Evolutionary conservation across 1,140 invertebrate species (phyloP).

Genomic region (Drosophila triauraria): DNA sequence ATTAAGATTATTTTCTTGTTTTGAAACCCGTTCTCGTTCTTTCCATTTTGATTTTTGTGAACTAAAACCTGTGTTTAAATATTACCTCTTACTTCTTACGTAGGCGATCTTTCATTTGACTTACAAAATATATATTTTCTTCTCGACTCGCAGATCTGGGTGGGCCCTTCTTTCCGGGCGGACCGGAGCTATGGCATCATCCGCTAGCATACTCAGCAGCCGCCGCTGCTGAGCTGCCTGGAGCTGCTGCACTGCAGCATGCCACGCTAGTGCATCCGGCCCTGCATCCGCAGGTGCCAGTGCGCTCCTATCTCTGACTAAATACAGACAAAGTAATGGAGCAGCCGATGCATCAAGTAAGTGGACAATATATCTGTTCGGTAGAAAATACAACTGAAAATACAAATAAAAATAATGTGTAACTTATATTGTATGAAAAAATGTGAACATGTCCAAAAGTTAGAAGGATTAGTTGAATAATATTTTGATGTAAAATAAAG

Average conservation of each 20-base stretch:
- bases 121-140: constrained; percentile 28
- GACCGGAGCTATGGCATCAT: constrained; percentile 97
- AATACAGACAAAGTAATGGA: constrained; percentile 92
- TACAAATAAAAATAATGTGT: too few species aligned
- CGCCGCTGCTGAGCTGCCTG: constrained; percentile 92
- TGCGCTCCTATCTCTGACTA: constrained; percentile 98
- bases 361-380: constrained; percentile 30
- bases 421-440: too few species aligned
- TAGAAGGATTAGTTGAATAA: too few species aligned
- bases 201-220: constrained; percentile 93
- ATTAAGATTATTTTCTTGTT: constrained; percentile 37
- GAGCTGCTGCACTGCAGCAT: constrained; percentile 92
- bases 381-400: neutral
- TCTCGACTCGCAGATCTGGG: constrained; percentile 90
- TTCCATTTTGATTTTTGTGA: constrained; percentile 41
- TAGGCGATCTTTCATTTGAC: constrained; percentile 6
- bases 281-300: constrained; percentile 98
- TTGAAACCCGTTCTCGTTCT: constrained; percentile 61
- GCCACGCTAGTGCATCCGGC: constrained; percentile 96
- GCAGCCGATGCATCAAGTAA: constrained; percentile 85
- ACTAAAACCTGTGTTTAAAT: constrained; percentile 43
- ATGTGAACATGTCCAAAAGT: too few species aligned
- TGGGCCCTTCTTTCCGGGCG: constrained; percentile 96
- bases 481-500: too few species aligned
- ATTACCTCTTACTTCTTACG: neutral